Conservation (phyloP, 2,888 invertebrate species). For the Acanthococcus lagerstroemiae region DNA sequence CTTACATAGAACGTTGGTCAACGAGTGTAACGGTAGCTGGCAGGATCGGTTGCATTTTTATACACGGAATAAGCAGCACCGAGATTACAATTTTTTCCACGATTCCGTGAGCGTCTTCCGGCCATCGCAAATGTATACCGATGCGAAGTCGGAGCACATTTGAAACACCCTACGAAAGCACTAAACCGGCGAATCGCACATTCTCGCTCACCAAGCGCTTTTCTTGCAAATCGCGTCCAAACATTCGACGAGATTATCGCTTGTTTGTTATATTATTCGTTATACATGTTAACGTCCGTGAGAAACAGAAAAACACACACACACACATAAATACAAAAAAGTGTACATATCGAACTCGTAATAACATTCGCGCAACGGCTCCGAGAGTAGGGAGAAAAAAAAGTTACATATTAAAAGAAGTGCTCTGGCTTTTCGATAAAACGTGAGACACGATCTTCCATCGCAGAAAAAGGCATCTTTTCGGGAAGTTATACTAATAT, state of each 20-base stretch:
- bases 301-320: neutral
- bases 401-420: slow-evolving; percentile 30
- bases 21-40: no score
- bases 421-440: slow-evolving; percentile 29
- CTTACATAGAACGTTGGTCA: no score
- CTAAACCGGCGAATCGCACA: no score
- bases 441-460: slow-evolving; percentile 23
- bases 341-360: neutral
- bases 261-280: slow-evolving; percentile 8
- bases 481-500: slow-evolving; percentile 31
- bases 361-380: neutral
- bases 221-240: neutral
- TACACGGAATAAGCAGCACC: no score
- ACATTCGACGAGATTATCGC: neutral
- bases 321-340: no score
- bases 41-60: no score
- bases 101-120: no score
- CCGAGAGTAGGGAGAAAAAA: slow-evolving; percentile 3
- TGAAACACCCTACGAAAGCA: no score
- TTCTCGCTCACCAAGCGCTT: no score
- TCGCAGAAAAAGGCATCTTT: slow-evolving; percentile 12
- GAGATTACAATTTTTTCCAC: no score
- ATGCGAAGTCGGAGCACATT: no score
- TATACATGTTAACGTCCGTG: neutral
- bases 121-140: no score